Evolutionary conservation across 2,888 invertebrate species (phyloP), one percentile per base, ranked within the genome.

Genomic region (Drosophila nigritarsus): DNA sequence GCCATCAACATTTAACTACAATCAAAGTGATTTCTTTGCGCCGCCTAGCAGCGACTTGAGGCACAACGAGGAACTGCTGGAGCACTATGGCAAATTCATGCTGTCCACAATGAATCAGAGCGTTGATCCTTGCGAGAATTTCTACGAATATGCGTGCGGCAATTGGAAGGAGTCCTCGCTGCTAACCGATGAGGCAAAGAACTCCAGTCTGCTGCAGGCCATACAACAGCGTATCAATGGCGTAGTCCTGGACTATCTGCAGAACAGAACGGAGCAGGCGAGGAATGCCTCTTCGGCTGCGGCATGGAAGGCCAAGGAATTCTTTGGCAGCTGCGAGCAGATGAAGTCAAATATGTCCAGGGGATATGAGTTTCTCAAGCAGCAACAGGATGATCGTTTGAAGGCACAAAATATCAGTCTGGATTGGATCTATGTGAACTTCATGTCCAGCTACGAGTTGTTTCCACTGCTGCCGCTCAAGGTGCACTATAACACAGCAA

Each of bases 91-190:
- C 0, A 73, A 78, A 3, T 89, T 92, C 32, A 86, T 92, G 80
- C 18, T 87, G 27, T 82, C 89, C 58, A 83, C 73, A 8, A 92
- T 92, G 91, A 92, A 92, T 56, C 81, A 73, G 15, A 80, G 83
- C 27, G 72, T 91, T 1, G 82, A 90, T 82, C 92, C 92, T 8
- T 92, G 92, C 48, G 92, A 92, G 81, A 91, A 92, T 71, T 92
- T 92, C 65, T 92, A 91, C 55, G 90, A 91, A 18, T 92, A 80
- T 55, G 90, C 92, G 1, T 92, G 92, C 45, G 92, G 92, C 27
- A 88, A 80, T 45, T 92, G 92, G 92, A 76, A 82, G 51, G 65
- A 87, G 29, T 82, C 89, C 1, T 66, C 81, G 0, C 34, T 87
- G 67, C 74, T 92, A 7, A 82, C 86, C 11, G 59, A 56, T 2